Evolutionary conservation across 2,113 vertebrate genomes (phyloP), one percentile per base, ranked within the genome.

Genomic region (Ceyx cyanopectus): DNA sequence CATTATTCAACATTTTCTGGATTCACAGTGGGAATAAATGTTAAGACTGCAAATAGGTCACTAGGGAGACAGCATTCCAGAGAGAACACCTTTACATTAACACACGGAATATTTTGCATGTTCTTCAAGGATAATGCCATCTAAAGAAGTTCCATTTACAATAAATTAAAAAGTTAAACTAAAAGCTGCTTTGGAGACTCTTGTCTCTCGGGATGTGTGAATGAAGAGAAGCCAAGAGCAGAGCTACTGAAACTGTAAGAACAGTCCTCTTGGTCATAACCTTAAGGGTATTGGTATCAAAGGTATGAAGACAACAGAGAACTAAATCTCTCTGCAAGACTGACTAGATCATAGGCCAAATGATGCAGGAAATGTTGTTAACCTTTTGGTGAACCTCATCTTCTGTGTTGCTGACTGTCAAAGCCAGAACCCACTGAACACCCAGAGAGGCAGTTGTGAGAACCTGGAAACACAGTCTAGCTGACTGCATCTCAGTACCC

Each of bases 311-410:
- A 5, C 7, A 56, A 26, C 3, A 32, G 8, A 75, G 10, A 57
- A 88, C 12, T 68, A 75, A 87, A 67, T 27, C 14, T 54, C 43
- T 50, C 75, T 56, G 26, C 26, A 40, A 48, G 50, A 46, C 27
- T 12, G 5, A 27, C 16, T 10, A 84, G 34, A 73, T 10, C 48
- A 26, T 5, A 27, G 46, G 43, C n/a, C 41, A 78, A 75, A 40
- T 1, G 0, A 56, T 3, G 22, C 0, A 63, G 61, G 48, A 60
- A 81, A 65, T 2, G 8, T 41, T 3, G 6, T 45, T 14, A 30
- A 32, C 7, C 6, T 63, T 60, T 21, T 56, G 72, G 48, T 45
- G 53, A 88, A 85, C 63, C n/a, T 29, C 41, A 34, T 43, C 40
- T 75, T 68, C 65, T 32, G 6, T 26, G 37, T 5, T 73, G 50